Conservation (phyloP, 2,797 vertebrate genomes). For the Falco columbarius region DNA sequence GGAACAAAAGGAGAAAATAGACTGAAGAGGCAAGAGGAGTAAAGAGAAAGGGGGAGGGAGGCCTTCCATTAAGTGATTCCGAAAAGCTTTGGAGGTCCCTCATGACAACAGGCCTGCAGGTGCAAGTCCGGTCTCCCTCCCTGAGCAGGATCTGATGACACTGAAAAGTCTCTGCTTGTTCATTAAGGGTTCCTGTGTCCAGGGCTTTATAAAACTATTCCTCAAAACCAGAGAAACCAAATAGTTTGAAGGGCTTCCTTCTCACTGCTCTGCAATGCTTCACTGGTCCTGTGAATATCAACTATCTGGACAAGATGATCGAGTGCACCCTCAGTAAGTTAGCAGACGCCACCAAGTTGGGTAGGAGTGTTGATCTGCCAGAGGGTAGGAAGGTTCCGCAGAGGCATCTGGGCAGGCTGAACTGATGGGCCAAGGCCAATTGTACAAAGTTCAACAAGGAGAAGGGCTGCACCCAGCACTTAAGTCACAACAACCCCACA, state of each 20-base stretch:
- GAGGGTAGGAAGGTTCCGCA: background rate
- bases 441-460: rapidly evolving
- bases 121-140: background rate
- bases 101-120: background rate
- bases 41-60: background rate
- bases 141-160: background rate
- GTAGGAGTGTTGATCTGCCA: background rate
- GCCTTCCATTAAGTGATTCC: background rate
- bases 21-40: background rate
- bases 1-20: background rate
- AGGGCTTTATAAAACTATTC: background rate
- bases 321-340: background rate
- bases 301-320: background rate
- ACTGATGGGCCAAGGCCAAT: rapidly evolving
- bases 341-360: rapidly evolving
- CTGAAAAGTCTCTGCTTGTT: background rate
- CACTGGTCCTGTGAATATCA: background rate
- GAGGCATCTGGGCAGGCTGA: background rate
- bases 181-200: background rate
- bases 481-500: background rate
- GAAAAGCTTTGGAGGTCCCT: background rate
- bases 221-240: background rate
- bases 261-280: background rate
- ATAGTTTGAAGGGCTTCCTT: background rate
- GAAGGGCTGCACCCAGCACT: background rate